A percentile compares a stretch with the other conserved stretches of the same genome.
Evolutionary conservation across 2,888 invertebrate species (phyloP).

Genomic region (Dolomedes plantarius): DNA sequence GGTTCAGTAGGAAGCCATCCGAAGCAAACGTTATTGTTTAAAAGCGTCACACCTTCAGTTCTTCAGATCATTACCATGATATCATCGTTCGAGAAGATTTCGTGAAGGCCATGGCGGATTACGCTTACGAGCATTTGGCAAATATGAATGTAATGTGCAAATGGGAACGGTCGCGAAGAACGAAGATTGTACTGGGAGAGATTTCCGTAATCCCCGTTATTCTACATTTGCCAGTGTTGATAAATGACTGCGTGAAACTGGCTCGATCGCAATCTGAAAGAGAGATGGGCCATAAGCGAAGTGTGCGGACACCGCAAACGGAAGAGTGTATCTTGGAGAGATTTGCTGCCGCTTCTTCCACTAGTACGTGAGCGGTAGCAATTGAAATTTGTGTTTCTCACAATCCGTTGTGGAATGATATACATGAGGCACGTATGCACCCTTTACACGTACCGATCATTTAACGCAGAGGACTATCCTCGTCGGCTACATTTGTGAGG

Average conservation of each 20-base stretch:
- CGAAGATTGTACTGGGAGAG: constrained; percentile 15
- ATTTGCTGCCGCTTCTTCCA: constrained; percentile 26
- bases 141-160: constrained; percentile 6
- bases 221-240: neutral
- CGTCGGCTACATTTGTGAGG: neutral
- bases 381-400: constrained; percentile 18
- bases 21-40: no score
- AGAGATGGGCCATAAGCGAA: neutral
- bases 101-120: neutral
- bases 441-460: constrained; percentile 5
- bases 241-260: constrained; percentile 15
- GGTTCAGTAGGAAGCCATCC: neutral
- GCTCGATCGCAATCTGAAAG: constrained; percentile 11
- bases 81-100: no score
- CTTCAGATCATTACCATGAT: neutral
- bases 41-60: neutral
- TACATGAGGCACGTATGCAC: no score
- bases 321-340: neutral
- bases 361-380: constrained; percentile 23
- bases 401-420: neutral
- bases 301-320: neutral
- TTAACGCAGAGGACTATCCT: constrained; percentile 3
- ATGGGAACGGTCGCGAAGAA: constrained; percentile 5
- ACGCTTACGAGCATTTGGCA: constrained; percentile 1
- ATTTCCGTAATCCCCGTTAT: constrained; percentile 15